phyloP scores from a whole-genome alignment of 2,797 vertebrate genomes.

The Champsocephalus esox region DNA sequence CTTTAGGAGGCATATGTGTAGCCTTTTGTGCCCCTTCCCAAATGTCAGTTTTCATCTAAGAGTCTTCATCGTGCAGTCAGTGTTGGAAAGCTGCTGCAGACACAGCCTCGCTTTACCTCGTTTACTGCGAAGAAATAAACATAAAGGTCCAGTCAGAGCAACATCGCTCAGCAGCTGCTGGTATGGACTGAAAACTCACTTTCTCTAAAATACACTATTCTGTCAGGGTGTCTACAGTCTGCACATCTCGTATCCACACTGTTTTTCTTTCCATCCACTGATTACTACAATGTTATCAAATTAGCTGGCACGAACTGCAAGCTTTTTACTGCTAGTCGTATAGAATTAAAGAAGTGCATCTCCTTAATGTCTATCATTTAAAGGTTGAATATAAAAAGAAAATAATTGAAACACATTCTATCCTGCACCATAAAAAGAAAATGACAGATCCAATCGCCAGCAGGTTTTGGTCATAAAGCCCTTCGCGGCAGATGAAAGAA shows the following conservation, averaged over 20 bases:
- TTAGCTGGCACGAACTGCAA: conserved; percentile 22
- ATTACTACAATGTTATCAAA: conserved; percentile 23
- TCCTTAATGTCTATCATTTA: conserved; percentile 4
- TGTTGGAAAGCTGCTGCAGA: conserved; percentile 46
- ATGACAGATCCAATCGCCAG: conserved; percentile 43
- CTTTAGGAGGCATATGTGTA: conserved; percentile 19
- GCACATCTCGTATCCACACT: background rate
- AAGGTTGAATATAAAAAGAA: conserved; percentile 21
- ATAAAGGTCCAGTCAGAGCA: conserved; percentile 47
- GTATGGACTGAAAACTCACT: conserved; percentile 39
- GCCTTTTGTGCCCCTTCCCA: conserved; percentile 15
- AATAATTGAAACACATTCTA: conserved; percentile 14
- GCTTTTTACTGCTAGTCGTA: conserved; percentile 10
- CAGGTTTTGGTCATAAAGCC: conserved; percentile 47
- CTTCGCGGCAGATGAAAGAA: conserved; percentile 46
- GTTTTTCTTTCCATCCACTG: conserved; percentile 7
- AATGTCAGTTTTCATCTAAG: conserved; percentile 16
- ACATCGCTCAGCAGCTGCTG: conserved; percentile 52
- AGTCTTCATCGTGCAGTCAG: conserved; percentile 26
- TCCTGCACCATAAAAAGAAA: conserved; percentile 30
- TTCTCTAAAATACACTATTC: conserved; percentile 11
- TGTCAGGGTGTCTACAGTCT: conserved; percentile 6
- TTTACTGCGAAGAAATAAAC: conserved; percentile 52
- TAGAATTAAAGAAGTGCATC: background rate
- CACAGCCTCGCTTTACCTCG: conserved; percentile 48